Percentiles rank a stretch among this genome's conserved stretches.
phyloP scores from a whole-genome alignment of 2,888 invertebrate species.

The Clepsis dumicolana region DNA sequence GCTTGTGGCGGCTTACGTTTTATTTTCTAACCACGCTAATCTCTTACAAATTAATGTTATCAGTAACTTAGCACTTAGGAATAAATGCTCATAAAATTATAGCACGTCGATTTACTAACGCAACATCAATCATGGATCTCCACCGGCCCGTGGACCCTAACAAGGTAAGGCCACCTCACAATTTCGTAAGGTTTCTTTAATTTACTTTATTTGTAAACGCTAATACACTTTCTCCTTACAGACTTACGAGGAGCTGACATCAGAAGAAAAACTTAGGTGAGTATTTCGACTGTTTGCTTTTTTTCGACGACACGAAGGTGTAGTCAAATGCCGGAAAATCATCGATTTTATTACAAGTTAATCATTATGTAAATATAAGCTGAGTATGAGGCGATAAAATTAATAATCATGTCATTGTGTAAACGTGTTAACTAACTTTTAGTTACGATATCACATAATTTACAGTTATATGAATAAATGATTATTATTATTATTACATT shows the following conservation, averaged over 20 bases:
- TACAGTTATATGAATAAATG: background rate
- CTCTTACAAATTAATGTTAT: constrained; percentile 31
- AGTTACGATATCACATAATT: background rate
- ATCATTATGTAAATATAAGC: constrained; percentile 18
- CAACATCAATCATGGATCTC: constrained; percentile 71
- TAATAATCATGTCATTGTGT: background rate
- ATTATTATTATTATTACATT: too few species aligned
- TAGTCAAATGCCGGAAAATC: constrained; percentile 4
- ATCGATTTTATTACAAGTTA: constrained; percentile 26
- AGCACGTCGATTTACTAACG: constrained; percentile 32
- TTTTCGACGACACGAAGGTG: constrained; percentile 12
- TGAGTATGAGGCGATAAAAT: background rate
- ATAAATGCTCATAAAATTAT: constrained; percentile 46
- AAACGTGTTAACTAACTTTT: background rate
- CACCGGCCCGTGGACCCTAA: constrained; percentile 80
- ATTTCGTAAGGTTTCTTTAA: constrained; percentile 44
- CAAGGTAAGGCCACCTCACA: constrained; percentile 64
- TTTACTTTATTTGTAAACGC: constrained; percentile 44
- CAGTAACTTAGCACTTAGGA: constrained; percentile 48
- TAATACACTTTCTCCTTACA: constrained; percentile 70
- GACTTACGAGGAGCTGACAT: constrained; percentile 91
- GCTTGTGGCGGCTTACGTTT: constrained; percentile 45
- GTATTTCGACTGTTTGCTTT: constrained; percentile 42
- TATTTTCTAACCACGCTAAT: constrained; percentile 34
- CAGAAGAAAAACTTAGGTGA: constrained; percentile 92